Percentiles rank a stretch among this genome's conserved stretches.
These are phyloP conservation scores for Prionace glauca DNA, from an alignment of 2,797 vertebrate species.

Conservation along the genomic window DNA sequence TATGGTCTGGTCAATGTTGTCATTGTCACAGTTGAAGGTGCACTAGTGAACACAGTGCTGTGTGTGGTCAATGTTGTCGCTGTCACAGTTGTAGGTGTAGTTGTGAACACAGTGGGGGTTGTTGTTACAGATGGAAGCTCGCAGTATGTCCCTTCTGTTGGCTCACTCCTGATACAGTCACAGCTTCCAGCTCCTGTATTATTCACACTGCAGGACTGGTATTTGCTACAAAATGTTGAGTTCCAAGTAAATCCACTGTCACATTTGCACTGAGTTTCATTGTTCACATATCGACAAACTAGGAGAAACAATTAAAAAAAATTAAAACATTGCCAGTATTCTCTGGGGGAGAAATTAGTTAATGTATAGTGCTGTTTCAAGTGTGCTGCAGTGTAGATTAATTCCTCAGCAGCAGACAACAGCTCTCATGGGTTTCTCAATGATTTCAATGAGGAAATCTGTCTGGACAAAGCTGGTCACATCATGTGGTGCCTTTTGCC, in stretches of 20 bases:
- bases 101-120: constrained; percentile 36
- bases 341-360: not conserved
- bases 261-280: constrained; percentile 58
- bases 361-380: not conserved
- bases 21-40: not conserved
- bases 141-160: constrained; percentile 56
- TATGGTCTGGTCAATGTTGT: not conserved
- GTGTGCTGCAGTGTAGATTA: not conserved
- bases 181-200: constrained; percentile 46
- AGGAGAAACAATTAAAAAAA: constrained; percentile 38
- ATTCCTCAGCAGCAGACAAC: not conserved
- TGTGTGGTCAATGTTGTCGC: too few species aligned
- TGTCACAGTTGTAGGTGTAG: too few species aligned
- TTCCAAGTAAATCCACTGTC: constrained; percentile 65
- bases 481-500: not conserved
- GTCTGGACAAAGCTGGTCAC: not conserved
- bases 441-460: not conserved
- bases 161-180: constrained; percentile 52
- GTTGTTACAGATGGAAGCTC: constrained; percentile 50
- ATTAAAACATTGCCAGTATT: not conserved
- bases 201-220: constrained; percentile 47
- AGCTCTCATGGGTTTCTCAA: not conserved
- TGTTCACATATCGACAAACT: constrained; percentile 59
- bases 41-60: too few species aligned
- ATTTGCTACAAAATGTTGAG: constrained; percentile 46